These are phyloP conservation scores for Drosophila subpulchrella DNA, from an alignment of 1,140 invertebrate species.

Conservation along the genomic window DNA sequence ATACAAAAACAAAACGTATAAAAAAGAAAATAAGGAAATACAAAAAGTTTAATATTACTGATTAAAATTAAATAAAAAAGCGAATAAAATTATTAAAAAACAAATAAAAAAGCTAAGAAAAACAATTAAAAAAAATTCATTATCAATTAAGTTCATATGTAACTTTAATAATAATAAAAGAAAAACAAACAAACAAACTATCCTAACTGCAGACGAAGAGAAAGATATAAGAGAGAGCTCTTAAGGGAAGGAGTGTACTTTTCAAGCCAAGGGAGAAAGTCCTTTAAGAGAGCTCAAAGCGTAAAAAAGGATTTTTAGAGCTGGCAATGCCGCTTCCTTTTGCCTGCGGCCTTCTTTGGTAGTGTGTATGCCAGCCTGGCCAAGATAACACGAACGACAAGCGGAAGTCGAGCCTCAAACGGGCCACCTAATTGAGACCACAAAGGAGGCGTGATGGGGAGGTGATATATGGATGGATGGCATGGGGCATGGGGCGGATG, in stretches of 20 bases:
- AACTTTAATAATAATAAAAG: slow-evolving; percentile 82
- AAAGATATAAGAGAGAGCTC: slow-evolving; percentile 8
- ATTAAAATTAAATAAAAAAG: slow-evolving; percentile 76
- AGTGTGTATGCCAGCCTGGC: slow-evolving; percentile 58
- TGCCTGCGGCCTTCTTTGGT: slow-evolving; percentile 34
- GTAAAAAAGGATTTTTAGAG: background rate
- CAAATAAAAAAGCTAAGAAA: slow-evolving; percentile 33
- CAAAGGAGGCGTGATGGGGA: slow-evolving; percentile 34
- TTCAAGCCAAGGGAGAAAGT: slow-evolving; percentile 20
- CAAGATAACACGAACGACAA: slow-evolving; percentile 45
- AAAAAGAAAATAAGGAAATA: slow-evolving; percentile 52
- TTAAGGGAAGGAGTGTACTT: background rate
- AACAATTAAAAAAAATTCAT: slow-evolving; percentile 70
- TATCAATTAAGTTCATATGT: slow-evolving; percentile 82
- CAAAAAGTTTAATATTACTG: slow-evolving; percentile 78
- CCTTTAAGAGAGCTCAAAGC: slow-evolving; percentile 13
- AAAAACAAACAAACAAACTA: slow-evolving; percentile 46
- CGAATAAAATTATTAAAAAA: slow-evolving; percentile 70
- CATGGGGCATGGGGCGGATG: slow-evolving; percentile 1
- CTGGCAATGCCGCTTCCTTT: slow-evolving; percentile 43
- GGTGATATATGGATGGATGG: slow-evolving; percentile 20
- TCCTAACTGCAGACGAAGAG: slow-evolving; percentile 52
- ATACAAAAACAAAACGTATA: slow-evolving; percentile 54
- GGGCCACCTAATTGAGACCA: slow-evolving; percentile 71
- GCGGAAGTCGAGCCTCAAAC: slow-evolving; percentile 45